These are phyloP conservation scores for Plusia festucae DNA, from an alignment of 2,888 invertebrate species.

Conservation along the genomic window DNA sequence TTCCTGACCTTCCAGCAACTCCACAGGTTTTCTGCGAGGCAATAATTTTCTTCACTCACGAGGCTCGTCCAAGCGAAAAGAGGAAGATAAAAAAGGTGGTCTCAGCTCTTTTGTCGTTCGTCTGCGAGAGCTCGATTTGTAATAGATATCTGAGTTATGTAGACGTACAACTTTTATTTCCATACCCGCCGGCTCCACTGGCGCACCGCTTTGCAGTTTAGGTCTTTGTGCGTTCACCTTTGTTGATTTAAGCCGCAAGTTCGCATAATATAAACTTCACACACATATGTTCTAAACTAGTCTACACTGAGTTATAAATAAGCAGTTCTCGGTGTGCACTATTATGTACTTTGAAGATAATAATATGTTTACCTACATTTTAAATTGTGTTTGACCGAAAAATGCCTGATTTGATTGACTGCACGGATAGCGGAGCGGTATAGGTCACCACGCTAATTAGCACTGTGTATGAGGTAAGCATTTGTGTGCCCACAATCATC, in stretches of 20 bases:
- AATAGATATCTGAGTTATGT: constrained; percentile 55
- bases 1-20: constrained; percentile 73
- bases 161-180: constrained; percentile 46
- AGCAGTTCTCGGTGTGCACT: background rate
- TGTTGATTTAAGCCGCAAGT: constrained; percentile 44
- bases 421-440: too few species aligned
- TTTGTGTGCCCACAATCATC: too few species aligned
- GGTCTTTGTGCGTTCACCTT: constrained; percentile 52
- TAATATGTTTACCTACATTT: too few species aligned
- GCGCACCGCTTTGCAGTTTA: constrained; percentile 35
- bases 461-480: too few species aligned
- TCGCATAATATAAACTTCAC: constrained; percentile 15
- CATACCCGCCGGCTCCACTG: constrained; percentile 27
- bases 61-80: constrained; percentile 79
- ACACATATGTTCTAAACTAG: background rate
- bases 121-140: constrained; percentile 61
- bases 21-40: constrained; percentile 75
- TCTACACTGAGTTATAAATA: background rate
- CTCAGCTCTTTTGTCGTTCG: constrained; percentile 77
- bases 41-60: constrained; percentile 81
- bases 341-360: background rate
- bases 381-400: too few species aligned
- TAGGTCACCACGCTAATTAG: too few species aligned
- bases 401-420: too few species aligned
- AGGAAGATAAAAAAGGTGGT: constrained; percentile 81